Conservation (phyloP, 2,888 invertebrate genomes). For the Lepidochrysops patricia region DNA sequence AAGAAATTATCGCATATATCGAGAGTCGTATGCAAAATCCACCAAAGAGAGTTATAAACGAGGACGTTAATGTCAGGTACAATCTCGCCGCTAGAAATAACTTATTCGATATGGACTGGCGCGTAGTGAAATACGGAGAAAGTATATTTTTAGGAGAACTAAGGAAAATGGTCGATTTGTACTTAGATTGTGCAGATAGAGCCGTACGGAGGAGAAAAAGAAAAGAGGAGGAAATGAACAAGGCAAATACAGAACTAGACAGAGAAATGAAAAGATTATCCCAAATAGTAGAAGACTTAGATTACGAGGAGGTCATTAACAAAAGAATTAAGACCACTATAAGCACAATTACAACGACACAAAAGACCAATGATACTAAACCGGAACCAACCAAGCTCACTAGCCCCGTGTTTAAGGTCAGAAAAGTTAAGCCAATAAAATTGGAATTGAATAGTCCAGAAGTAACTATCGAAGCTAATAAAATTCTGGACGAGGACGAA, state of each 20-base stretch:
- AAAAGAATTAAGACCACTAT: slow-evolving; percentile 34
- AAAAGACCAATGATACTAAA: slow-evolving; percentile 30
- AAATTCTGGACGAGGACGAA: slow-evolving; percentile 19
- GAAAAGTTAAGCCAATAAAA: slow-evolving; percentile 52
- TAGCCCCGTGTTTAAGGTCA: slow-evolving; percentile 54
- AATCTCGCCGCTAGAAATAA: slow-evolving; percentile 57
- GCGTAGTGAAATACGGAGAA: slow-evolving; percentile 65
- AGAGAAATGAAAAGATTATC: slow-evolving; percentile 63
- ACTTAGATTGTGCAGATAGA: slow-evolving; percentile 42
- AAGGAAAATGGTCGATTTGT: slow-evolving; percentile 53
- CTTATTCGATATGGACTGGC: slow-evolving; percentile 63
- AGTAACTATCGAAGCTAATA: slow-evolving; percentile 21
- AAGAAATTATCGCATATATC: slow-evolving; percentile 57
- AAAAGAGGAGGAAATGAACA: slow-evolving; percentile 38
- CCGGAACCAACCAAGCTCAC: slow-evolving; percentile 37
- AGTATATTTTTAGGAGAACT: slow-evolving; percentile 63
- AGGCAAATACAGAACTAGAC: slow-evolving; percentile 53
- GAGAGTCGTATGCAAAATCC: slow-evolving; percentile 46
- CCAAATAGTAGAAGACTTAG: slow-evolving; percentile 58
- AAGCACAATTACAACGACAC: slow-evolving; percentile 29
- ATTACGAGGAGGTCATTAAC: slow-evolving; percentile 40
- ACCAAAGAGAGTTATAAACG: slow-evolving; percentile 33
- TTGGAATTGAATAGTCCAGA: slow-evolving; percentile 34
- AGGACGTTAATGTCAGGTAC: slow-evolving; percentile 52
- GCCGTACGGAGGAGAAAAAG: slow-evolving; percentile 43